Base-by-base conservation (phyloP, 2,888 invertebrate genomes). In the Cordilura impudica region DNA sequence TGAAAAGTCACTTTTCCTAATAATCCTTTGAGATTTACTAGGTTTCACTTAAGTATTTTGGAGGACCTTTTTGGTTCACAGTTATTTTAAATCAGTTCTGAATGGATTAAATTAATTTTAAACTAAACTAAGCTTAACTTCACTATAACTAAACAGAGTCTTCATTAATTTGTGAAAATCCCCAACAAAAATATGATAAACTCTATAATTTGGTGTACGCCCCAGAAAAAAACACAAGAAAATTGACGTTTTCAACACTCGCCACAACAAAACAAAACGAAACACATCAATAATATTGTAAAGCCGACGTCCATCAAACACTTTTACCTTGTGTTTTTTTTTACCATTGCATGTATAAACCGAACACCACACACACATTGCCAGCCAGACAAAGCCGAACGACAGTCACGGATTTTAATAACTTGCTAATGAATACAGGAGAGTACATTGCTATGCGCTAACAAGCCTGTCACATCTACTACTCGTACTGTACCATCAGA, bases 381-480 rank as follows among this genome's bases (percentile, higher is more conserved):
- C 63, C 43, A 19, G 47, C 21, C 63, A 49, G 83, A 85, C 86
- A 86, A 86, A 78, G 83, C 82, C 83, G 82, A 83, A 82, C 84
- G 81, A 84, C 82, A 86, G 87, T 86, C 86, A 86, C 83, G 84
- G 78, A 82, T 85, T 86, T 86, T 86, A 86, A 86, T 86, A 85
- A 85, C 81, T 83, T 85, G 86, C 83, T 86, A 86, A 86, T 85
- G 82, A 83, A 83, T 78, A 67, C 60, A 58, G 85, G 86, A 84
- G 82, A 83, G 83, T 78, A 67, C 60, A 58, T 66, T 78, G 78
- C 78, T 73, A 65, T 53, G 49, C 65, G 73, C 66, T 78, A 78
- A 78, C 78, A 81, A 81, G 81, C 49, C 75, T 73, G 72, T 78
- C 67, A 71, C 77, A 73, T 65, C 58, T 51, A 56, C 29, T n/a